Percentiles rank a stretch among this genome's conserved stretches.
Conservation (phyloP, 2,888 invertebrate genomes). For the Pecten maximus region DNA sequence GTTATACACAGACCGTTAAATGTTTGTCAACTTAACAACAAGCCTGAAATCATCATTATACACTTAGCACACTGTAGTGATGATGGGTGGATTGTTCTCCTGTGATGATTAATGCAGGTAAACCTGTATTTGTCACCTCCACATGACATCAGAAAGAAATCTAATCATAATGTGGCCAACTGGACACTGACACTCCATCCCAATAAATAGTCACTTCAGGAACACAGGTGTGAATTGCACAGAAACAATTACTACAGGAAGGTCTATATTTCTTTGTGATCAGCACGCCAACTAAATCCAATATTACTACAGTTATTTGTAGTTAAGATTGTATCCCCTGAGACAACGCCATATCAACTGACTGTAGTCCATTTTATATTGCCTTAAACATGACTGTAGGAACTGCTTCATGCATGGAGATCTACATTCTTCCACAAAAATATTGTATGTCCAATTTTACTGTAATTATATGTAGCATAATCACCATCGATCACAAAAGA, state of each 20-base stretch:
- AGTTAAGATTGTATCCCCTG: neutral
- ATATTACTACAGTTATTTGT: neutral
- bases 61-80: too few relatives aligned
- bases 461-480: constrained; percentile 16
- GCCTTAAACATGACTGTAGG: neutral
- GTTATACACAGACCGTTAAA: too few relatives aligned
- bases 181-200: neutral
- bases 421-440: constrained; percentile 5
- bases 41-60: too few relatives aligned
- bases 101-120: neutral
- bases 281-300: neutral
- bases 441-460: constrained; percentile 9
- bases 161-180: neutral
- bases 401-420: neutral
- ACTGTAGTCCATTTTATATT: neutral
- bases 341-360: neutral
- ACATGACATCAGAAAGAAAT: neutral
- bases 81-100: neutral
- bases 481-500: neutral
- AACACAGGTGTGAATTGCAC: neutral
- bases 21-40: too few relatives aligned
- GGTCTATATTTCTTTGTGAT: neutral
- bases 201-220: neutral
- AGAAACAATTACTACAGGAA: neutral
- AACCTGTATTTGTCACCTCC: neutral